These are phyloP conservation scores for Auanema freiburgensis DNA, from an alignment of 2,888 invertebrate species.

Conservation along the genomic window DNA sequence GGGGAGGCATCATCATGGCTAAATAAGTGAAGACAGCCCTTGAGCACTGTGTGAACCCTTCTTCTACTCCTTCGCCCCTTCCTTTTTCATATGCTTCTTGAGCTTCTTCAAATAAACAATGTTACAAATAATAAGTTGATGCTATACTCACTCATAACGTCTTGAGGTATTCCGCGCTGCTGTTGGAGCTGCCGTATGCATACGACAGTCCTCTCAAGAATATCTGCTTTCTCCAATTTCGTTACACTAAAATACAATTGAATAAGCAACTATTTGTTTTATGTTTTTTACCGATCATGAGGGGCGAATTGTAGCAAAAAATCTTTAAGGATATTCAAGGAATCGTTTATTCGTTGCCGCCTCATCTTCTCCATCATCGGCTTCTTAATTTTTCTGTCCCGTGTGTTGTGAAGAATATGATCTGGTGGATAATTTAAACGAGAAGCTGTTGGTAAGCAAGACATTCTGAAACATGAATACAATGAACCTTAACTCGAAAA, in stretches of 20 bases:
- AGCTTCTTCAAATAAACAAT: neutral
- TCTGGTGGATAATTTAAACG: too few species aligned
- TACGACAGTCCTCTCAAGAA: constrained; percentile 92
- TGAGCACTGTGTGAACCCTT: constrained; percentile 12
- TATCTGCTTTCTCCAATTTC: constrained; percentile 94
- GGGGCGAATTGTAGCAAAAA: constrained; percentile 22
- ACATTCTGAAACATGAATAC: too few species aligned
- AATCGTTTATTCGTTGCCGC: constrained; percentile 43
- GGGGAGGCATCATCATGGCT: constrained; percentile 9
- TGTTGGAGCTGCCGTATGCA: constrained; percentile 8
- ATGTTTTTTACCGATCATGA: constrained; percentile 67
- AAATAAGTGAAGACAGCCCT: constrained; percentile 17
- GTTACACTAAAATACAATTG: constrained; percentile 26
- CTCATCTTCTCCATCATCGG: constrained; percentile 52
- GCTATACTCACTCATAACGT: neutral
- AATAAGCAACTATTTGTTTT: constrained; percentile 71
- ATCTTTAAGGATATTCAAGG: constrained; percentile 35
- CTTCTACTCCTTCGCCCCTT: constrained; percentile 7
- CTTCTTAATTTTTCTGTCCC: constrained; percentile 30
- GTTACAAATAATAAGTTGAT: neutral
- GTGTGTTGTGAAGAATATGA: too few species aligned
- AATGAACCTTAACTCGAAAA: too few species aligned
- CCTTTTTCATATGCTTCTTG: constrained; percentile 10
- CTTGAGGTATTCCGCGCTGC: neutral
- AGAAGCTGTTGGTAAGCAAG: too few species aligned